Evolutionary conservation across 2,113 vertebrate species (phyloP), one percentile per base, ranked within the genome.

Genomic region (Ginglymostoma cirratum): DNA sequence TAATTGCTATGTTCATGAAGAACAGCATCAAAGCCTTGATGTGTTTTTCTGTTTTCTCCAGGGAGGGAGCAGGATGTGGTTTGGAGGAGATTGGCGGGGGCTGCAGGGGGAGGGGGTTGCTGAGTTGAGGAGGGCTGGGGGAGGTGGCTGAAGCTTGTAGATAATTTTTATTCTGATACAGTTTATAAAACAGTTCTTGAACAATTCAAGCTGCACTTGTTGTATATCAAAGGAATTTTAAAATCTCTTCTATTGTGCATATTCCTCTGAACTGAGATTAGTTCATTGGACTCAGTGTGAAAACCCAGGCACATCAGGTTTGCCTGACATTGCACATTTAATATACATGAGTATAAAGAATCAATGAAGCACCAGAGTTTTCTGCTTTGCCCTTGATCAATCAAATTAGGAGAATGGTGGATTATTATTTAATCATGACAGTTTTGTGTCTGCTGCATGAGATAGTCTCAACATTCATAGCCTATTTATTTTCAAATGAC

Each of bases 331-430:
- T 72, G 66, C 48, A 48, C 67, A 95, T 72, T 95, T 45, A 48
- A 52, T 69, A 48, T 72, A 7, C 92, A 2, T 7, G 3, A 96
- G 97, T 97, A 97, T 96, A 65, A 97, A 97, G 97, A 97, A 98
- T 98, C 98, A 98, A 98, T 98, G 97, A 97, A 95, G 96, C 97
- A 97, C 96, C 97, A 97, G 97, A 97, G 97, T 97, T 97, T 97
- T 97, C 97, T 97, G 96, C 97, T 98, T 97, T 97, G 97, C 98
- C 97, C 96, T 96, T 97, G 97, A 98, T 98, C 98, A 98, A 98
- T 98, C 97, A 96, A 96, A 97, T 97, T 96, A 97, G 96, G 97
- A 97, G 97, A 98, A 98, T 97, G 97, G 96, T 97, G 96, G 97
- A 97, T 98, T 97, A 96, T 97, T 97, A 42, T 97, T 98, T 97